phyloP scores from a whole-genome alignment of 2,113 vertebrate genomes.

The Paracanthobrama guichenoti region DNA sequence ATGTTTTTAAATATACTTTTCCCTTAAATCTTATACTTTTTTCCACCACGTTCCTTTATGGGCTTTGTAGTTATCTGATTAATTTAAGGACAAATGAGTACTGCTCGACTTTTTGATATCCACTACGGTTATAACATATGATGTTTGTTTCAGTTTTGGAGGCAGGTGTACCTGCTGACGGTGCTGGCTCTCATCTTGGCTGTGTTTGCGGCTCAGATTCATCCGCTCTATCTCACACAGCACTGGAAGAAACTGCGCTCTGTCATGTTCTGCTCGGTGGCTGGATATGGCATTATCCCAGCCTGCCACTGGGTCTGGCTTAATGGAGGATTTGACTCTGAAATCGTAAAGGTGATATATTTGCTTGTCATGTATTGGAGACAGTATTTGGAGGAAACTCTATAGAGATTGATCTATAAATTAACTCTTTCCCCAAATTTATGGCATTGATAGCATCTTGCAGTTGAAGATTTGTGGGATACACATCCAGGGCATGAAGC shows the following conservation, averaged over 20 bases:
- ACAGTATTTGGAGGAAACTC: background rate
- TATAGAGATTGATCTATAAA: too few relatives aligned
- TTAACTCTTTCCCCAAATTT: too few relatives aligned
- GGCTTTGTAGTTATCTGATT: background rate
- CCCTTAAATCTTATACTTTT: too few relatives aligned
- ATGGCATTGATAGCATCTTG: too few relatives aligned
- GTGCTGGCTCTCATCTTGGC: conserved; percentile 91
- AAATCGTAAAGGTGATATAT: conserved; percentile 86
- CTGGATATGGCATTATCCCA: conserved; percentile 88
- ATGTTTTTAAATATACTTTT: too few relatives aligned
- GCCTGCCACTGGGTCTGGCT: conserved; percentile 96
- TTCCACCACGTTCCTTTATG: too few relatives aligned
- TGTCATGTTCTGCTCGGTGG: conserved; percentile 89
- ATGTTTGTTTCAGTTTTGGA: conserved; percentile 84
- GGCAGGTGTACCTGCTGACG: conserved; percentile 91
- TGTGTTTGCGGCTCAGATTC: conserved; percentile 94
- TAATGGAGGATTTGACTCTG: conserved; percentile 82
- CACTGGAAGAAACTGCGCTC: conserved; percentile 89
- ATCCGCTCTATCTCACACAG: conserved; percentile 91
- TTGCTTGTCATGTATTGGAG: background rate
- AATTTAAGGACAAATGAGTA: background rate
- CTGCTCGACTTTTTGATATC: background rate
- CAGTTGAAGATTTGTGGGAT: too few relatives aligned
- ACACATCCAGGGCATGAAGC: too few relatives aligned
- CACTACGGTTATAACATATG: background rate